A percentile compares a stretch with the other conserved stretches of the same genome.
phyloP scores from a whole-genome alignment of 2,888 invertebrate species.

The Beris chalybata region DNA sequence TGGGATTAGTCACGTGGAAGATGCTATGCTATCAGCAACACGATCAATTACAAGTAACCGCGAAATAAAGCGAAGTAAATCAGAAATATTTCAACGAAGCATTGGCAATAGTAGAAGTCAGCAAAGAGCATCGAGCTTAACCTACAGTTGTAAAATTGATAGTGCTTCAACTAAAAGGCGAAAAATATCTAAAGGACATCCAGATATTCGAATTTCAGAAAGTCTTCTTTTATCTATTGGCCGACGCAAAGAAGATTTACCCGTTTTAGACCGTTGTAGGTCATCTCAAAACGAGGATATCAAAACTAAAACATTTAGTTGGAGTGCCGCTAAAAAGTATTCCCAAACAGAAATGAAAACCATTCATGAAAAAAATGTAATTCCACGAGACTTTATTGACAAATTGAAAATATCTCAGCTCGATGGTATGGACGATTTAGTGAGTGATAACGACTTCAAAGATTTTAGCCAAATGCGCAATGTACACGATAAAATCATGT shows the following conservation, averaged over 20 bases:
- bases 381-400: slow-evolving; percentile 29
- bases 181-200: slow-evolving; percentile 59
- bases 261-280: slow-evolving; percentile 42
- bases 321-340: slow-evolving; percentile 53
- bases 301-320: slow-evolving; percentile 47
- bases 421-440: slow-evolving; percentile 70
- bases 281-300: slow-evolving; percentile 37
- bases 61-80: slow-evolving; percentile 67
- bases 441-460: slow-evolving; percentile 50
- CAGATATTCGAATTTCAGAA: slow-evolving; percentile 57
- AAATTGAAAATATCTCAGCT: slow-evolving; percentile 64
- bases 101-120: slow-evolving; percentile 57
- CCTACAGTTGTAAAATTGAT: slow-evolving; percentile 72
- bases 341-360: slow-evolving; percentile 33
- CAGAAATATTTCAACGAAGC: slow-evolving; percentile 59
- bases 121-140: slow-evolving; percentile 69
- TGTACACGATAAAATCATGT: slow-evolving; percentile 56
- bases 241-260: slow-evolving; percentile 46
- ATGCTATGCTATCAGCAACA: slow-evolving; percentile 51
- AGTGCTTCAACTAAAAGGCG: slow-evolving; percentile 68
- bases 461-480: slow-evolving; percentile 53
- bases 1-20: slow-evolving; percentile 49
- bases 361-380: background rate
- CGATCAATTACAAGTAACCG: slow-evolving; percentile 58
- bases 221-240: slow-evolving; percentile 56